A percentile compares a stretch with the other conserved stretches of the same genome.
Evolutionary conservation across 1,140 invertebrate genomes (phyloP).

Genomic region (Papilio glaucus): DNA sequence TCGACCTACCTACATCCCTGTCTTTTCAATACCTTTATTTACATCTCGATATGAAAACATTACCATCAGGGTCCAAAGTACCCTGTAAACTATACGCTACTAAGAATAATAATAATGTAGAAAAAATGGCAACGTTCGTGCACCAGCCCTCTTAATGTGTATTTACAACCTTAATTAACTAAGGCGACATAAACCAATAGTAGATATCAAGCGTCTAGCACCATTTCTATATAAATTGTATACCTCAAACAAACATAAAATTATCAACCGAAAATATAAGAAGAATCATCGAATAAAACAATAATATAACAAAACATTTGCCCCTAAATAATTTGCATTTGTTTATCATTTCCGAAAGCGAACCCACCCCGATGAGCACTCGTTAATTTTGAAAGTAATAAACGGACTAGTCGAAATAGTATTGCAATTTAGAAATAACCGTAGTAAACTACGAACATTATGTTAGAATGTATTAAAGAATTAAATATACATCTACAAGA

Average conservation of each 20-base stretch:
- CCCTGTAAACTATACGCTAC: slow-evolving; percentile 62
- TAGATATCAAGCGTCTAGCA: slow-evolving; percentile 78
- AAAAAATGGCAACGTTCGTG: slow-evolving; percentile 42
- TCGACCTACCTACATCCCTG: slow-evolving; percentile 74
- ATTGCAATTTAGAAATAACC: slow-evolving; percentile 66
- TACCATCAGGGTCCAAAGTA: slow-evolving; percentile 60
- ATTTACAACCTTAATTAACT: slow-evolving; percentile 73
- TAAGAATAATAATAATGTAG: slow-evolving; percentile 47
- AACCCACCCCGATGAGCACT: slow-evolving; percentile 44
- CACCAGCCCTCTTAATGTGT: slow-evolving; percentile 47
- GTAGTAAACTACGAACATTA: slow-evolving; percentile 57
- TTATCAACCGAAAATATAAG: slow-evolving; percentile 74
- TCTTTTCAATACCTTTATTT: slow-evolving; percentile 74
- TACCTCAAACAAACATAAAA: slow-evolving; percentile 71
- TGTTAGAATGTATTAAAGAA: slow-evolving; percentile 60
- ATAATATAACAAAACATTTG: slow-evolving; percentile 67
- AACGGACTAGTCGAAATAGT: slow-evolving; percentile 71
- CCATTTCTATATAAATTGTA: slow-evolving; percentile 76
- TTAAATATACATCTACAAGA: slow-evolving; percentile 67
- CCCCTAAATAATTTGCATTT: slow-evolving; percentile 45
- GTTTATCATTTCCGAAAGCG: slow-evolving; percentile 42
- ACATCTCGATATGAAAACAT: slow-evolving; percentile 68
- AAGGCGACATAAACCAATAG: slow-evolving; percentile 64
- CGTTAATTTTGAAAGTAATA: slow-evolving; percentile 71
- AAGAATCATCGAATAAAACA: slow-evolving; percentile 64